Evolutionary conservation across 1,140 invertebrate species (phyloP).

Genomic region (Harlomillsia oculata): DNA sequence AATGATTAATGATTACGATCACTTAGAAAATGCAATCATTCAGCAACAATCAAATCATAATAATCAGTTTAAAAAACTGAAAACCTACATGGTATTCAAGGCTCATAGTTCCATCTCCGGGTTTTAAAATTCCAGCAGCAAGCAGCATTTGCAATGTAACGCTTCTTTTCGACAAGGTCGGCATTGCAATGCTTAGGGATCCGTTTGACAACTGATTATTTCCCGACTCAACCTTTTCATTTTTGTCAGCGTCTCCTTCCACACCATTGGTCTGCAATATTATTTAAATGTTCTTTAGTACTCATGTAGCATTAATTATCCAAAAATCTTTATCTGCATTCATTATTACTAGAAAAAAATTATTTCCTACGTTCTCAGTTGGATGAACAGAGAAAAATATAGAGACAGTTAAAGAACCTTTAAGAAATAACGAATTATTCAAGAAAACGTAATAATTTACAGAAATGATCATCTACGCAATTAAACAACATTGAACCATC

Average conservation of each 20-base stretch:
- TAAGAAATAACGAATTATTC: too few species aligned
- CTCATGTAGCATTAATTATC: too few species aligned
- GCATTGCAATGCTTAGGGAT: slow-evolving; percentile 16
- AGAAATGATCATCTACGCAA: too few species aligned
- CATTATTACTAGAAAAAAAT: too few species aligned
- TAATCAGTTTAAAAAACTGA: too few species aligned
- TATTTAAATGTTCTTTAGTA: not conserved
- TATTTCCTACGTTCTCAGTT: too few species aligned
- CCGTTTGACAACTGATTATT: slow-evolving; percentile 19
- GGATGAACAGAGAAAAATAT: too few species aligned
- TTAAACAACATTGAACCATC: too few species aligned
- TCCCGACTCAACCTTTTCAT: slow-evolving; percentile 15
- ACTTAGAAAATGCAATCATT: not conserved
- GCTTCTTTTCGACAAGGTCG: slow-evolving; percentile 51
- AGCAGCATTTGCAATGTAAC: slow-evolving; percentile 76
- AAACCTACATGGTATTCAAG: slow-evolving; percentile 73
- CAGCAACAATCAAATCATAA: not conserved
- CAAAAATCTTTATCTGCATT: too few species aligned
- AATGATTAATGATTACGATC: not conserved
- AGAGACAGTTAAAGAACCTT: too few species aligned
- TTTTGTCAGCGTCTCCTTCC: slow-evolving; percentile 22
- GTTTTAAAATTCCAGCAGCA: slow-evolving; percentile 66
- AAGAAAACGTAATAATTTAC: too few species aligned
- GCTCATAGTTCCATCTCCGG: slow-evolving; percentile 68
- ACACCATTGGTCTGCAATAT: slow-evolving; percentile 1